Base-by-base conservation (phyloP, 2,113 vertebrate species). In the Chaetura pelagica region DNA sequence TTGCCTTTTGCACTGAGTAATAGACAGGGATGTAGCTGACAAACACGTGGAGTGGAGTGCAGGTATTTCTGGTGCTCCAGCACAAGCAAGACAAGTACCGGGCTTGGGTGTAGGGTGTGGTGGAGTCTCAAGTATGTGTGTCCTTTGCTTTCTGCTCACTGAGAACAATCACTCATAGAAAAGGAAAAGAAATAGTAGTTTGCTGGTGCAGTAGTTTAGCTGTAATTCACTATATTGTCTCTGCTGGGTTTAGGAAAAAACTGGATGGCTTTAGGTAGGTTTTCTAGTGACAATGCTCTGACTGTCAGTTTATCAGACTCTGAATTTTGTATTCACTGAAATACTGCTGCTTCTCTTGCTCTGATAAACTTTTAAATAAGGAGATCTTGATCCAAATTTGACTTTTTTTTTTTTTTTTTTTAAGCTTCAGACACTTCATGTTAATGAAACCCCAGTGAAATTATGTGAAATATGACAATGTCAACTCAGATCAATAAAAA, bases 41-140 rank as follows among this genome's bases (percentile, higher is more conserved):
- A 46, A 67, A 38, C 48, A 30, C 0, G 2, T n/a, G 63, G 68
- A 38, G 46, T 30, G 48, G 10, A 16, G 8, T 2, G 3, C 0
- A 0, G 35, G 12, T 51, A 9, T 52, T 79, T 48, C 24, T 73
- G n/a, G 23, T 20, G 34, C 7, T 7, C 6, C 0, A 1, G 46
- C 11, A 4, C 18, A 24, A 8, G 10, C 42, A 20, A 58, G 42
- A 4, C 6, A 2, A 17, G 18, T 32, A 21, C 13, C 38, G 20
- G 69, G 12, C 16, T 12, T 54, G 38, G 18, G 3, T 23, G 8
- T 19, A 72, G 46, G 64, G 35, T 7, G 29, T 3, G 0, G 13
- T 52, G 5, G 30, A 32, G 18, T 54, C 57, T 73, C 35, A 64
- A 66, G 82, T 38, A 10, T 17, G 12, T 4, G 2, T 51, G 23